Base-by-base conservation (phyloP, 2,888 invertebrate genomes). In the Unio pictorum region DNA sequence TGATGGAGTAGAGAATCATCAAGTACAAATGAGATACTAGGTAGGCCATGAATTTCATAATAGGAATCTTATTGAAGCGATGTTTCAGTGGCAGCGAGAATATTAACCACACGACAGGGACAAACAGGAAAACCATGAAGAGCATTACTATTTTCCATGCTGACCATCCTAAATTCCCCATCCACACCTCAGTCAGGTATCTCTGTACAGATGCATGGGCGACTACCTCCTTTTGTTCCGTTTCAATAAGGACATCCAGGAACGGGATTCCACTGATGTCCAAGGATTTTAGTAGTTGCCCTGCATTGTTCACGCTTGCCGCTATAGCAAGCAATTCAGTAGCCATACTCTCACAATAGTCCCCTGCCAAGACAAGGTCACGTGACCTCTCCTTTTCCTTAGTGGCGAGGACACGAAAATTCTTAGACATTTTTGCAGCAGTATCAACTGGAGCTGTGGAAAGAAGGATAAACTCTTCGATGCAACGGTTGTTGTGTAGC, bases 41-140 rank as follows among this genome's bases (percentile, higher is more conserved):
- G 91, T 99, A 99, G 61, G 98, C 98, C 95, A 99, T 98, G 91
- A 99, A 99, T 92, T 99, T 99, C 88, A 99, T 98, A 88, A 99
- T 98, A 71, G 99, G 99, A 86, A 99, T 96, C 92, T 98, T 96
- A 92, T 97, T 96, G 92, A 95, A 97, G 91, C 95, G 95, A 92
- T 97, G 97, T 60, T 96, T 96, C 88, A 98, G 91, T 66, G 98
- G 98, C 88, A 98, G 93, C 76, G 98, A 97, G 90, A 98, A 96
- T 65, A 95, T 94, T 81, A 98, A 92, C 98, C 98, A 99, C 55
- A 99, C 94, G 8, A 98, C 96, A 58, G 99, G 99, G 68, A 97
- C 91, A 86, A 99, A 94, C 89, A 99, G 96, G 81, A 95, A 93
- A 7, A 81, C 71, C 26, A 84, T 67, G 87, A 98, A 93, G 91